Percentiles rank a stretch among this genome's conserved stretches.
Conservation (phyloP, 2,113 vertebrate species). For the Nothoprocta perdicaria region DNA sequence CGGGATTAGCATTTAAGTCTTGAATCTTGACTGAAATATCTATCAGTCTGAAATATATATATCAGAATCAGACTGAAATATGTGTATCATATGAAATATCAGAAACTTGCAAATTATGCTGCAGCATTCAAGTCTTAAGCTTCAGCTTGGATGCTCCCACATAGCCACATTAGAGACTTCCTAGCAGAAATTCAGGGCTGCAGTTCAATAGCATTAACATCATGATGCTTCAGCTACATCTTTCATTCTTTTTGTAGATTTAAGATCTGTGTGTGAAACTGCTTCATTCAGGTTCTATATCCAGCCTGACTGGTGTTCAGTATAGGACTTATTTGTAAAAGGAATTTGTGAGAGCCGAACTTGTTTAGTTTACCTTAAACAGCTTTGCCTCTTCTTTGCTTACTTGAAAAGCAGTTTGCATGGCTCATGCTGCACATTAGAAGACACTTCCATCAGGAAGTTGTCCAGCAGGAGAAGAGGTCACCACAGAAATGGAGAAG, state of each 20-base stretch:
- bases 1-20: neutral
- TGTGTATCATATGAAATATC: no score
- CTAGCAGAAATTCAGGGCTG: neutral
- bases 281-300: neutral
- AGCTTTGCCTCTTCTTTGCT: neutral
- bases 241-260: neutral
- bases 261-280: neutral
- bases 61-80: no score
- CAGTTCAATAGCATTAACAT: neutral
- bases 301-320: neutral
- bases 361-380: neutral
- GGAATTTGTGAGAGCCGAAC: neutral
- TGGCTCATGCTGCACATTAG: neutral
- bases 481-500: neutral
- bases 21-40: no score
- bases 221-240: neutral
- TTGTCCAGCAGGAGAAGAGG: neutral
- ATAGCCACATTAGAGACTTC: neutral
- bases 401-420: neutral
- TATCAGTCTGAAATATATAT: no score
- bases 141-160: neutral
- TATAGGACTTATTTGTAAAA: neutral
- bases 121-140: neutral
- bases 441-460: neutral
- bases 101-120: neutral